Base-by-base conservation (phyloP, 2,113 vertebrate genomes). In the Spermophilus dauricus region DNA sequence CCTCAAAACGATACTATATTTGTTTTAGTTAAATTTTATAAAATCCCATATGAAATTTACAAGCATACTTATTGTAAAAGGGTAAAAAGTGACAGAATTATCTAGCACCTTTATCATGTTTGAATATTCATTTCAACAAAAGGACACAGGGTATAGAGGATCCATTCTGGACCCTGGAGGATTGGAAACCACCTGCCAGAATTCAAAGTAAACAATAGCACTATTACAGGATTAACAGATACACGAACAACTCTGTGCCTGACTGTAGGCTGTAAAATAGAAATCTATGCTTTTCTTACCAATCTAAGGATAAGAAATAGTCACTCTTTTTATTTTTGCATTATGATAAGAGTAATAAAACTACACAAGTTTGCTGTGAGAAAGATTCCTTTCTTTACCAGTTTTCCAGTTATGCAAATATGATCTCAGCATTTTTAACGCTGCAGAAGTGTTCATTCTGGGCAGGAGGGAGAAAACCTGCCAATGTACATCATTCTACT, bases 121-220 rank as follows among this genome's bases (percentile, higher is more conserved):
- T 89, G 65, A 51, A 53, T 89, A 77, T 28, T 78, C 72, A 34
- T 70, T 94, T 82, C 16, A 34, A 53, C 24, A 28, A 73, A 94
- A 86, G 32, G 42, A 91, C 26, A 67, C 10, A 56, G 34, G 77
- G 1, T 42, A 32, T 39, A 91, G 24, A 67, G 1, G 34, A 20
- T 61, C 14, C 75, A 1, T 45, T 1, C 0, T 93, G 3, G 9
- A 51, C 53, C 77, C 0, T 45, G 0, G 32, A 67, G 6, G 67
- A 86, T 28, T 4, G 78, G 4, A 34, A 73, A 51, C 39, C 26
- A 37, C 48, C 24, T 51, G 2, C 17, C 9, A 77, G 22, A 81
- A 63, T 18, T 5, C 51, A 63, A 42, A 37, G 4, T 22, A 77
- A 69, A 37, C 17, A 34, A 17, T 45, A 45, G 24, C 4, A 24